Evolutionary conservation across 2,797 vertebrate species (phyloP).

Genomic region (Botia kubotai): DNA sequence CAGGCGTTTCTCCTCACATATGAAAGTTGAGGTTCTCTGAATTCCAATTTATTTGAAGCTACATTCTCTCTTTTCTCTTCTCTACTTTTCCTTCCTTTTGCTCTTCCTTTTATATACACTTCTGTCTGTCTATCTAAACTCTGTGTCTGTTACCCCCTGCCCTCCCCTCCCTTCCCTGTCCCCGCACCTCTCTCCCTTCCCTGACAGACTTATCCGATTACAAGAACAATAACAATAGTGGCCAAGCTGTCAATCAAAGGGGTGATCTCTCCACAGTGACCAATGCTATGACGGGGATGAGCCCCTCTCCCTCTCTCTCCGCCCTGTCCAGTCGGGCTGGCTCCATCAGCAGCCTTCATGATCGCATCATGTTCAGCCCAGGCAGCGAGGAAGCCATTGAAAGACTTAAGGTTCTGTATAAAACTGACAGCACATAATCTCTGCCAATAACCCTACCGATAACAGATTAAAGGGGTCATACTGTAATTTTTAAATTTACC

Average conservation of each 20-base stretch:
- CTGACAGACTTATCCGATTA: slow-evolving; percentile 85
- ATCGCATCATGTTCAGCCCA: slow-evolving; percentile 95
- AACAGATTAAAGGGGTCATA: neutral
- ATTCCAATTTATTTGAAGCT: slow-evolving; percentile 74
- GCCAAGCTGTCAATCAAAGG: slow-evolving; percentile 85
- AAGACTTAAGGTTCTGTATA: slow-evolving; percentile 86
- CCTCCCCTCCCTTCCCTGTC: slow-evolving; percentile 61
- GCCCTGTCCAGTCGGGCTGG: slow-evolving; percentile 93
- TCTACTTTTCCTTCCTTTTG: slow-evolving; percentile 62
- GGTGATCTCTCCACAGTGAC: slow-evolving; percentile 99
- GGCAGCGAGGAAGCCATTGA: slow-evolving; percentile 97
- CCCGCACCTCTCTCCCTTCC: slow-evolving; percentile 34
- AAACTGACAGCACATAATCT: neutral
- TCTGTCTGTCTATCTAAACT: slow-evolving; percentile 55
- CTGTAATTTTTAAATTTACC: neutral
- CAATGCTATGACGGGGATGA: slow-evolving; percentile 95
- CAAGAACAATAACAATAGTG: slow-evolving; percentile 88
- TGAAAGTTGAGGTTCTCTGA: slow-evolving; percentile 62
- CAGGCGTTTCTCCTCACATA: slow-evolving; percentile 44
- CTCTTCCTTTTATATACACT: slow-evolving; percentile 59
- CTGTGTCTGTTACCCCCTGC: slow-evolving; percentile 69
- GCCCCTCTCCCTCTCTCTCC: slow-evolving; percentile 92
- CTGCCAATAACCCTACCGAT: neutral
- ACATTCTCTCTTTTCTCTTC: slow-evolving; percentile 67
- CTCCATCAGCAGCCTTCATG: slow-evolving; percentile 93